These are phyloP conservation scores for Takifugu ocellatus DNA, from an alignment of 2,797 vertebrate genomes.

Conservation along the genomic window DNA sequence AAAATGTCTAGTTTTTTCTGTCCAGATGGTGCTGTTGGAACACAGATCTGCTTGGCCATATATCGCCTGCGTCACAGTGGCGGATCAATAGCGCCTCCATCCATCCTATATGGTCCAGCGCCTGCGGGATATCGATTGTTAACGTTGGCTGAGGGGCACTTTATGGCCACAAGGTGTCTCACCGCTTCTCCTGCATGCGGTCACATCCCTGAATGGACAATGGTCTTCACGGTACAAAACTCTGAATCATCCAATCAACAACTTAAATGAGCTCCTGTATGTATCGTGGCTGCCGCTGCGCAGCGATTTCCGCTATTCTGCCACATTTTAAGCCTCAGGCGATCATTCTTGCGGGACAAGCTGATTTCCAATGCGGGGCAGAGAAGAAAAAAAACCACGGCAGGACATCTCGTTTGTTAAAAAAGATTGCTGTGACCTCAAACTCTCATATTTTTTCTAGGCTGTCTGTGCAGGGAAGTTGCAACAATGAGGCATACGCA, in stretches of 20 bases:
- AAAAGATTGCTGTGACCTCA: conserved; percentile 46
- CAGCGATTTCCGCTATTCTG: too few relatives aligned
- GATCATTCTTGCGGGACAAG: not conserved
- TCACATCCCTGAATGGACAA: conserved; percentile 16
- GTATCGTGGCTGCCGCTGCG: not conserved
- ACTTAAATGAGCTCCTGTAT: not conserved
- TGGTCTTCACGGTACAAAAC: conserved; percentile 1
- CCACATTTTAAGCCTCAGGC: too few relatives aligned
- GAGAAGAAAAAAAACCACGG: conserved; percentile 1
- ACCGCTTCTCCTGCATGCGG: conserved; percentile 31
- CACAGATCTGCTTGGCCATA: conserved; percentile 22
- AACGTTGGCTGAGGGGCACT: conserved; percentile 53
- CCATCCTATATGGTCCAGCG: conserved; percentile 30
- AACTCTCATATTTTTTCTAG: conserved; percentile 50
- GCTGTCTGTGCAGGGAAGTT: conserved; percentile 54
- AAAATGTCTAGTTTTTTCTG: conserved; percentile 12
- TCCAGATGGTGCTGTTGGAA: too few relatives aligned
- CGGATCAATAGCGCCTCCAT: conserved; percentile 43
- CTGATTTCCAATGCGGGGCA: conserved; percentile 5
- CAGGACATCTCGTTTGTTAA: conserved; percentile 36
- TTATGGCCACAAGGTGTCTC: conserved; percentile 67
- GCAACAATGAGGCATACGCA: conserved; percentile 58
- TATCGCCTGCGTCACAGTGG: conserved; percentile 34
- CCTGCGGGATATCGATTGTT: conserved; percentile 55
- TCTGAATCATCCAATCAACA: too few relatives aligned